Evolutionary conservation across 1,140 invertebrate species (phyloP).

Genomic region (Lasioglossum baleicum): DNA sequence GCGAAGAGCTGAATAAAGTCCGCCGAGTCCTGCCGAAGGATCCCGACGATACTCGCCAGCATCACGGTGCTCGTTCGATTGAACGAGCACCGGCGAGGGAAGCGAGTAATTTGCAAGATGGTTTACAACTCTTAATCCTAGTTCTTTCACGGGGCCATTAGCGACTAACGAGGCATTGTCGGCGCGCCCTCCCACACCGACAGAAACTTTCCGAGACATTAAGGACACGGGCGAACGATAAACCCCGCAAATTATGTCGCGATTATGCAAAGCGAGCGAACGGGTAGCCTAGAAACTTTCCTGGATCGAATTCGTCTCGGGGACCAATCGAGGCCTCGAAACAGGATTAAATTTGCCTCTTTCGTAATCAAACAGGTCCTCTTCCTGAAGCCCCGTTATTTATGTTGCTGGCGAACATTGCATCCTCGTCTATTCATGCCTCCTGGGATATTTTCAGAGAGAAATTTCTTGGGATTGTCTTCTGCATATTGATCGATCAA

Average conservation of each 20-base stretch:
- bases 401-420: no score
- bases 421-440: no score
- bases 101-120: slow-evolving; percentile 68
- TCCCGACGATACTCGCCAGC: neutral
- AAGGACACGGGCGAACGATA: slow-evolving; percentile 68
- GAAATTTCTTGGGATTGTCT: no score
- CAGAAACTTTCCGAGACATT: slow-evolving; percentile 60
- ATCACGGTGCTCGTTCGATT: slow-evolving; percentile 32
- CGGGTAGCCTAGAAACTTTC: neutral
- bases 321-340: neutral
- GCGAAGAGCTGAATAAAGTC: no score
- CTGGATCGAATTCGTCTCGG: no score
- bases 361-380: no score
- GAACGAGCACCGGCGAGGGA: neutral
- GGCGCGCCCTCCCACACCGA: slow-evolving; percentile 20
- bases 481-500: no score
- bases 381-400: no score
- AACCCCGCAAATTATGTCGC: slow-evolving; percentile 65
- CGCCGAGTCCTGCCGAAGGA: neutral
- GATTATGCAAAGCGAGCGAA: slow-evolving; percentile 67
- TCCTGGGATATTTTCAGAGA: no score
- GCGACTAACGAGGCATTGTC: slow-evolving; percentile 71
- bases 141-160: slow-evolving; percentile 64
- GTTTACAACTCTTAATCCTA: slow-evolving; percentile 71
- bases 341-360: no score